Base-by-base conservation (phyloP, 2,888 invertebrate species). In the Selenia dentaria region DNA sequence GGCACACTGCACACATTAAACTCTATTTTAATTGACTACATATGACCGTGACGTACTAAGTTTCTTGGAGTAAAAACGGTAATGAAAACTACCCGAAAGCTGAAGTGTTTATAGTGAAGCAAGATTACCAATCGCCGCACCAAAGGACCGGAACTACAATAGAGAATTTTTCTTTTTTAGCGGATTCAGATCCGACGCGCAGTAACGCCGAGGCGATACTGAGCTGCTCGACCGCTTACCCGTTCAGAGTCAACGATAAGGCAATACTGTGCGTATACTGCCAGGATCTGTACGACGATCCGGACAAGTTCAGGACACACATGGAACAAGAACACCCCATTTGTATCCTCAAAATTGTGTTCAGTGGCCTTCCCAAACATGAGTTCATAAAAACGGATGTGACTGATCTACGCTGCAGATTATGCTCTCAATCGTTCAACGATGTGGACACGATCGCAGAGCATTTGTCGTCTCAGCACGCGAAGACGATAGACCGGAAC, bases 201-300 rank as follows among this genome's bases (percentile, higher is more conserved):
- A 62, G 71, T 54, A 89, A 89, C 74, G 87, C 87, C 54, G 82
- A 80, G 64, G 70, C 65, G 41, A 70, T 89, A 51, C 66, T 89
- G 55, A 74, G 79, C 46, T 74, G 67, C 71, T 79, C 86, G n/a
- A 88, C 87, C 51, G 88, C 86, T 20, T 84, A 80, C 59, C 88
- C 88, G 25, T 89, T 89, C 72, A 68, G 87, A 47, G 85, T 88
- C 29, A 83, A 83, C 67, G 83, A 84, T 70, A 88, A 83, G 49
- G 79, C 80, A 10, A 79, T 87, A 64, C 72, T 86, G 34, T 89
- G 89, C 74, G 87, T 87, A 41, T 87, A 82, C 74, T 89, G 87
- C 67, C 80, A 81, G 51, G 86, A 85, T 51, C 55, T 82, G 2
- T 86, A 67, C 67, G 82, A 83, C 31, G 82, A 87, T 33, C 81